Conservation (phyloP, 2,113 vertebrate genomes). For the Gallinago media region DNA sequence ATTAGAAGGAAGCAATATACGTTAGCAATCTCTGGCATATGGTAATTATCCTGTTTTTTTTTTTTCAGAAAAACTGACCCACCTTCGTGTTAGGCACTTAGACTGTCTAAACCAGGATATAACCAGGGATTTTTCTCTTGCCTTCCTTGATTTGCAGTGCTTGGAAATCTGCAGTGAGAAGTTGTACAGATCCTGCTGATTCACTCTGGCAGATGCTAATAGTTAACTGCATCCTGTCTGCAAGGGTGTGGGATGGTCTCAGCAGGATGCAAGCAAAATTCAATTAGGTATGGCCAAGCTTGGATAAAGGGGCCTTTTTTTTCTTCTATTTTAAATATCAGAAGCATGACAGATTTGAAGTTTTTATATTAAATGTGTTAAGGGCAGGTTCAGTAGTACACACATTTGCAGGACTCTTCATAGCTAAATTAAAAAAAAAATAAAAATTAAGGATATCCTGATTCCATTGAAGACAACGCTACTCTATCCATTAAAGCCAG, state of each 20-base stretch:
- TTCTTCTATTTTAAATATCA: not conserved
- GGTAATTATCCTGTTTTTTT: not conserved
- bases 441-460: not conserved
- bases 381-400: not conserved
- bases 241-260: not conserved
- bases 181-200: conserved; percentile 52
- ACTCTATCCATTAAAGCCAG: not conserved
- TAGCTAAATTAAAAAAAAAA: not conserved
- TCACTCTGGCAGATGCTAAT: conserved; percentile 38
- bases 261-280: not conserved
- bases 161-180: conserved; percentile 39
- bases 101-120: not conserved
- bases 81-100: not conserved
- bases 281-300: not conserved
- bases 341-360: not conserved
- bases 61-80: not conserved
- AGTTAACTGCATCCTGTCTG: conserved; percentile 40
- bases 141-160: not conserved
- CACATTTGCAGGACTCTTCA: not conserved
- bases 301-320: not conserved
- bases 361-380: not conserved
- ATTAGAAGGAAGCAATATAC: not conserved
- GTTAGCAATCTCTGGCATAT: not conserved
- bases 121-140: not conserved
- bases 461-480: not conserved